Conservation (phyloP, 2,113 vertebrate genomes). For the Bostrychus sinensis region DNA sequence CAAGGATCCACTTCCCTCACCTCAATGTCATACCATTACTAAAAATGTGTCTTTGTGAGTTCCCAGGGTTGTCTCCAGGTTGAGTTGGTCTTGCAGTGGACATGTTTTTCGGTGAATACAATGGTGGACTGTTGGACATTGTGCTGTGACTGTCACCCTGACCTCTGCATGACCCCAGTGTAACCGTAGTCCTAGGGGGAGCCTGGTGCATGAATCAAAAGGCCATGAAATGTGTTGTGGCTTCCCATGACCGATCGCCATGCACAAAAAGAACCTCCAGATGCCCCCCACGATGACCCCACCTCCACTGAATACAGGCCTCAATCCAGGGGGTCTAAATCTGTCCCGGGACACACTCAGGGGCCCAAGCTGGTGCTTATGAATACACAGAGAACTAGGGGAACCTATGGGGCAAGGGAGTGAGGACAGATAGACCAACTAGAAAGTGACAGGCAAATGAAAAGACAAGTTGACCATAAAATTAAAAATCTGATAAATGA, state of each 20-base stretch:
- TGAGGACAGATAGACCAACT: too few relatives aligned
- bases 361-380: not conserved
- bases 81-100: too few relatives aligned
- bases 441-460: too few relatives aligned
- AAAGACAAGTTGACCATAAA: too few relatives aligned
- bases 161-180: constrained; percentile 41
- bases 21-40: too few relatives aligned
- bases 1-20: too few relatives aligned
- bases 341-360: not conserved
- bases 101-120: constrained; percentile 10
- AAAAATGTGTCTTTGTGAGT: too few relatives aligned
- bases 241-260: constrained; percentile 65
- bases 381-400: too few relatives aligned
- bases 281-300: constrained; percentile 58
- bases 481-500: too few relatives aligned
- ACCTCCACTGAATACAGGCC: constrained; percentile 49
- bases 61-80: too few relatives aligned
- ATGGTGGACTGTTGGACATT: constrained; percentile 8
- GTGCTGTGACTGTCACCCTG: constrained; percentile 18
- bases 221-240: constrained; percentile 63
- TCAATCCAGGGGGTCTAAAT: constrained; percentile 51
- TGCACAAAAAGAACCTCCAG: constrained; percentile 34
- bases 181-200: constrained; percentile 48
- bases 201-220: constrained; percentile 55
- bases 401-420: too few relatives aligned